Base-by-base conservation (phyloP, 2,113 vertebrate genomes). In the Polypterus senegalus region DNA sequence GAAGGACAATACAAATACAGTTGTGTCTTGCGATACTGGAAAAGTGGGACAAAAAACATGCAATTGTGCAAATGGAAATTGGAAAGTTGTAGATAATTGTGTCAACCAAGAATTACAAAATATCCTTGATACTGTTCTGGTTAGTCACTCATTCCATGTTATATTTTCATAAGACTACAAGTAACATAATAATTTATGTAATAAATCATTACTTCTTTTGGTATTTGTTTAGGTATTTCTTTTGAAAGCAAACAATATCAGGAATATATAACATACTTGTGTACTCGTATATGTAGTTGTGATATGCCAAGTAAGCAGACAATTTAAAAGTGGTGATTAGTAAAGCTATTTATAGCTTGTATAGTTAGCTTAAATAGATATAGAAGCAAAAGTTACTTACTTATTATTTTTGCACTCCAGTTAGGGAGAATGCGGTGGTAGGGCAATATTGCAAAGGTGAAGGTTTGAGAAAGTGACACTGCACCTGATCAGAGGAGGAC, bases 1-100 rank as follows among this genome's bases (percentile, higher is more conserved):
- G 57, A 82, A 73, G 59, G 1, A 0, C 3, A 3, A 0, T 4
- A 71, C 1, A 3, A 49, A 0, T 1, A 71, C 75, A 9, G 2
- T 1, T 9, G 2, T 76, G 46, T 62, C 48, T 7, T 85, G 83
- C 61, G 1, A 0, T 0, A 0, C n/a, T 1, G 1, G 2, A 3
- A 69, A 9, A 56, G 44, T 43, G 47, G 81, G 81, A 5, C 0
- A 1, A 5, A 62, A 27, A 46, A 64, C 67, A 3, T 74, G 75
- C 57, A 0, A 0, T 0, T 86, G 81, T 64, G 0, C 0, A 0
- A 0, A 0, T 0, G 4, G 0, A 0, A 0, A 0, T 0, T 82
- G 74, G 72, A 2, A 0, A 1, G 0, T 1, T 0, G 67, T 64
- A 60, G 3, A 63, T 3, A 0, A 1, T 0, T 86, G 83, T 72